Evolutionary conservation across 2,113 vertebrate species (phyloP), one percentile per base, ranked within the genome.

Genomic region (Proterorhinus semilunaris): DNA sequence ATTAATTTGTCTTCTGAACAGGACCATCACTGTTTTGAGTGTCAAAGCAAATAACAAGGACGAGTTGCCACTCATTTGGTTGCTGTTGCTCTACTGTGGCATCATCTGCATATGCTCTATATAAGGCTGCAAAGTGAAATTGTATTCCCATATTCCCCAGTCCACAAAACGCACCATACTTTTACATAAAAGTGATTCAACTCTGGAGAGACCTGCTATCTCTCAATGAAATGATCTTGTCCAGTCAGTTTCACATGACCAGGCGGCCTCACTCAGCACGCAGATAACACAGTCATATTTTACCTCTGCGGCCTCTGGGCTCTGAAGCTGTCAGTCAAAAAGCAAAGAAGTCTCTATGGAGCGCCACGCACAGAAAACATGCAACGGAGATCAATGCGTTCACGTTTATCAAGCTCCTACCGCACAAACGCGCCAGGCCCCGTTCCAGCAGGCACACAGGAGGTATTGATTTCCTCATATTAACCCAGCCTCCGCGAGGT

Each of bases 391-490:
- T 89, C 77, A 81, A 86, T 83, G 64, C 52, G 27, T 66, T 70
- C 54, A 69, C 57, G 13, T 79, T 79, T 84, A 73, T 73, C 13
- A 44, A 78, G 71, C 61, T 68, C 69, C 66, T 42, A 45, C 45
- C 49, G 9, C 57, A 46, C 61, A 27, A 10, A 58, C 52, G 36
- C 43, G 69, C 78, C 73, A 66, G 65, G 48, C 62, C 44, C 72
- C 55, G 74, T 9, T 52, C 68, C 83, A 66, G 83, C 71, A 36
- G 49, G 53, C 13, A 9, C 55, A 70, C 62, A 50, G 70, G 67
- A 70, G 58, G 54, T 82, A 89, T 89, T 61, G 90, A 91, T 88
- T 85, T 80, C 62, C 69, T 71, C 65, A 80, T 80, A 82, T 78
- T 82, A 84, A 83, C 71, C 47, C 76, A 76, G 72, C 55, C 71